Conservation (phyloP, 1,140 invertebrate genomes). For the Ceratitis capitata region DNA sequence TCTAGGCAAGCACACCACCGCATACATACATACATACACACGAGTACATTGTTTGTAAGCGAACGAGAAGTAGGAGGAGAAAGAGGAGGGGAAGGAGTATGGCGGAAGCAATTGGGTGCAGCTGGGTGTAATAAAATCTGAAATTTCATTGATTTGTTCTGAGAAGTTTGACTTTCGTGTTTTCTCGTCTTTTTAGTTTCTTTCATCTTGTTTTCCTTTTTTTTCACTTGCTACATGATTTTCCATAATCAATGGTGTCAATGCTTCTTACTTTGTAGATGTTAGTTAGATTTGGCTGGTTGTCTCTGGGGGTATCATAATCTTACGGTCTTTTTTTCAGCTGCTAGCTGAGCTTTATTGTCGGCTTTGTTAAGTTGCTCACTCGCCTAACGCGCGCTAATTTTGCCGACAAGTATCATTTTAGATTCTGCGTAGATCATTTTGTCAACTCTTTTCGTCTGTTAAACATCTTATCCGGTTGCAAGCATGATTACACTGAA, state of each 20-base stretch:
- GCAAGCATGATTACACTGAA: no score
- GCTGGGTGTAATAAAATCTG: constrained; percentile 6
- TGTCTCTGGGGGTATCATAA: not conserved
- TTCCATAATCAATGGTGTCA: not conserved
- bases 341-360: no score
- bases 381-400: no score
- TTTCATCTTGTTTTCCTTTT: not conserved
- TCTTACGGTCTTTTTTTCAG: not conserved
- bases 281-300: not conserved
- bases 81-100: no score
- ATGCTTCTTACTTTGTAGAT: not conserved
- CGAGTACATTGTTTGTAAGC: not conserved
- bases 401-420: no score
- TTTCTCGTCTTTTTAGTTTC: not conserved
- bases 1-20: no score
- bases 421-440: no score
- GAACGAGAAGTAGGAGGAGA: not conserved
- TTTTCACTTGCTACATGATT: not conserved
- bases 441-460: no score
- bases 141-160: constrained; percentile 31
- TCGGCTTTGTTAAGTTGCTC: not conserved
- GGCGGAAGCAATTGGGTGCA: constrained; percentile 31
- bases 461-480: no score
- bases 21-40: no score
- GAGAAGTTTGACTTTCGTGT: not conserved